Conservation (phyloP, 2,888 invertebrate species). For the Agrochola litura region DNA sequence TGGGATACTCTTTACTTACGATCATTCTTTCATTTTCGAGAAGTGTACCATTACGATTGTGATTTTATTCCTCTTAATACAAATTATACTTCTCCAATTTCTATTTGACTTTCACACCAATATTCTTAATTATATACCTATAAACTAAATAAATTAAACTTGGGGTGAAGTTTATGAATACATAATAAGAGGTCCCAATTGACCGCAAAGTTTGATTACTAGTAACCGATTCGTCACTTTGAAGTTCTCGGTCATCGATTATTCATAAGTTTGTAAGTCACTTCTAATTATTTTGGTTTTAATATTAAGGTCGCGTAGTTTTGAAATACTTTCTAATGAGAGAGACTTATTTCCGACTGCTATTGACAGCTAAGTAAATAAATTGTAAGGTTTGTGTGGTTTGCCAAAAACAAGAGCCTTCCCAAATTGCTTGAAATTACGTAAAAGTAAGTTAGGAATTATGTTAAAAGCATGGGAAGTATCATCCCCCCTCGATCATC, state of each 20-base stretch:
- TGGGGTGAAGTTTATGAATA: constrained; percentile 51
- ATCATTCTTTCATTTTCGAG: not conserved
- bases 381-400: not conserved
- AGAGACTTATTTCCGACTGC: not conserved
- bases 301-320: constrained; percentile 11
- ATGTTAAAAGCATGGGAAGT: not conserved
- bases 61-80: constrained; percentile 3
- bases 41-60: not conserved
- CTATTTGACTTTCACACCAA: constrained; percentile 15
- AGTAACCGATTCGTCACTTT: constrained; percentile 42
- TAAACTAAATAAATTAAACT: constrained; percentile 10
- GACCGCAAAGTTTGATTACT: constrained; percentile 52
- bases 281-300: constrained; percentile 26
- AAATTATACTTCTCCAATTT: not conserved
- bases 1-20: not conserved
- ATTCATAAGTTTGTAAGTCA: constrained; percentile 36
- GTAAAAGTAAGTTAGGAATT: not conserved
- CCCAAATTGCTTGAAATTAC: not conserved
- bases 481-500: not conserved
- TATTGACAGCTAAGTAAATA: not conserved
- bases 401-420: not conserved
- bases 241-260: constrained; percentile 32
- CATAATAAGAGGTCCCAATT: constrained; percentile 26
- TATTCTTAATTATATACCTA: not conserved
- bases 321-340: not conserved